Conservation (phyloP, 2,797 vertebrate species). For the Ceyx erithaca region DNA sequence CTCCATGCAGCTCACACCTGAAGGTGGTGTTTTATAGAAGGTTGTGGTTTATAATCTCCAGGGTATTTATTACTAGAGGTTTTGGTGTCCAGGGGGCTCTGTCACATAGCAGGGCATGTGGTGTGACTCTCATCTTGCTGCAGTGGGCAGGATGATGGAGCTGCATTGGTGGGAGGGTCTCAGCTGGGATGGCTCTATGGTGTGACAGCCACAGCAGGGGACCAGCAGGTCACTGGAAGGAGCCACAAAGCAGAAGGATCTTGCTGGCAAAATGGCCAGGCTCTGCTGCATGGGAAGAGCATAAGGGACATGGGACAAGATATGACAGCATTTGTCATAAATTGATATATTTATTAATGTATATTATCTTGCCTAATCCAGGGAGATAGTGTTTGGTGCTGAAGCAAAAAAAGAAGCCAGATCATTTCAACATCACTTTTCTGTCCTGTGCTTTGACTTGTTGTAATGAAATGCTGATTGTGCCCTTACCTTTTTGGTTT, state of each 20-base stretch:
- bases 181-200: background rate
- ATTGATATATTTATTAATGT: background rate
- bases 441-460: constrained; percentile 10
- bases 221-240: background rate
- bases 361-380: background rate
- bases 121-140: background rate
- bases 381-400: background rate
- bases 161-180: background rate
- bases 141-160: background rate
- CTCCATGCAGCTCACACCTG: background rate
- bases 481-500: background rate
- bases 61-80: background rate
- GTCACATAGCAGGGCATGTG: background rate
- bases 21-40: background rate
- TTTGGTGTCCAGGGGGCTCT: background rate
- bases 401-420: background rate
- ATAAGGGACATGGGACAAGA: background rate
- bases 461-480: constrained; percentile 8
- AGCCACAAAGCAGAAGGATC: background rate
- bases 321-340: background rate
- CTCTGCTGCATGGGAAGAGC: background rate
- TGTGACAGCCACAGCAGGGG: background rate
- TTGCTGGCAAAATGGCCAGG: background rate
- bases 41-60: background rate
- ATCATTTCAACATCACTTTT: background rate